phyloP scores from a whole-genome alignment of 2,888 invertebrate genomes.

The Atethmia centrago region DNA sequence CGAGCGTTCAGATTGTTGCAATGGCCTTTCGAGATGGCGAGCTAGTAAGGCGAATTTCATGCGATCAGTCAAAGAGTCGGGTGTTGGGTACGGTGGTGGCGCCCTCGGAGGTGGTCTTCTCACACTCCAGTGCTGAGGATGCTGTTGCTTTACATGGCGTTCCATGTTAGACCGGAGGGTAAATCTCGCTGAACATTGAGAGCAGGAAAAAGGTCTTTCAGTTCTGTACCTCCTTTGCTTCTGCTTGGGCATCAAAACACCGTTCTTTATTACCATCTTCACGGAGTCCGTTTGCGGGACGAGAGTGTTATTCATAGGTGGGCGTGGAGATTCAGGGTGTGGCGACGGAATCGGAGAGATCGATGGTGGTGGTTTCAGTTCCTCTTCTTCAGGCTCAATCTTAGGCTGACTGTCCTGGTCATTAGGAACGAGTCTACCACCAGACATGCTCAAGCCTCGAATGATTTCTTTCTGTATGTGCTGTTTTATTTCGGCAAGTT shows the following conservation, averaged over 20 bases:
- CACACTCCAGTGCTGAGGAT: conserved; percentile 97
- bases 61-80: conserved; percentile 82
- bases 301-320: conserved; percentile 85
- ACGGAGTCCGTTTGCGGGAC: conserved; percentile 91
- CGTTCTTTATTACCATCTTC: conserved; percentile 97
- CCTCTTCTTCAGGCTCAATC: conserved; percentile 89
- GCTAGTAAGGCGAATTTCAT: conserved; percentile 94
- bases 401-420: conserved; percentile 83
- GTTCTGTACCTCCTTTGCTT: conserved; percentile 97
- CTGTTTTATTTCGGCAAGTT: conserved; percentile 93
- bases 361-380: conserved; percentile 86
- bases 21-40: conserved; percentile 93
- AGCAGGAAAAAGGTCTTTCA: conserved; percentile 97
- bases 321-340: conserved; percentile 87
- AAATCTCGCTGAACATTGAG: conserved; percentile 97
- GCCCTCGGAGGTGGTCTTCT: conserved; percentile 91
- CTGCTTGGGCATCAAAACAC: conserved; percentile 97
- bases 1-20: conserved; percentile 84
- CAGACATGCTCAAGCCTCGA: conserved; percentile 92
- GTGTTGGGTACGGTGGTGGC: conserved; percentile 82
- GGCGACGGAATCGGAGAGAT: conserved; percentile 85
- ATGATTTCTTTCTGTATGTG: conserved; percentile 92
- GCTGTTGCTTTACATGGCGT: conserved; percentile 97
- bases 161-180: conserved; percentile 98
- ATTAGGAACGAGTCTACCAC: conserved; percentile 91